Evolutionary conservation across 2,888 invertebrate genomes (phyloP).

Genomic region (Schrankia costaestrigalis): DNA sequence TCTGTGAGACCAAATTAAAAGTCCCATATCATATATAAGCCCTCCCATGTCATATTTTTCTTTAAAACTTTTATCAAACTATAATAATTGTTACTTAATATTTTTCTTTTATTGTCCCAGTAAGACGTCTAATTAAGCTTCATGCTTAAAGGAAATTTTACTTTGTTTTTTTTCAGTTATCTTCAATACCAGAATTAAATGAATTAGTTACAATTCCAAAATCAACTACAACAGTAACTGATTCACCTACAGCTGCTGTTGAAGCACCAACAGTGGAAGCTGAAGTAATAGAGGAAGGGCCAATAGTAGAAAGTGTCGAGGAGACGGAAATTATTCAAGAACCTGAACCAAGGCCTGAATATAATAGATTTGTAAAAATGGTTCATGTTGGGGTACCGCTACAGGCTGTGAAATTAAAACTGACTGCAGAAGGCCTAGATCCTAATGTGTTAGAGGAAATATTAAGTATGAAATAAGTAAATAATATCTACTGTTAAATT

Average conservation of each 20-base stretch:
- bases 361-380: slow-evolving; percentile 93
- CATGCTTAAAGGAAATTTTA: too few species aligned
- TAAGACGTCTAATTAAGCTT: too few species aligned
- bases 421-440: slow-evolving; percentile 90
- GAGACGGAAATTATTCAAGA: slow-evolving; percentile 10
- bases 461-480: slow-evolving; percentile 42
- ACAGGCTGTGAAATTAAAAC: slow-evolving; percentile 90
- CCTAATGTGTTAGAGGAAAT: slow-evolving; percentile 83
- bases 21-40: too few species aligned
- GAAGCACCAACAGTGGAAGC: slow-evolving; percentile 5
- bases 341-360: slow-evolving; percentile 79
- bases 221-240: background rate
- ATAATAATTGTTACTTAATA: too few species aligned
- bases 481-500: background rate
- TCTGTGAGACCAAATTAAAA: too few species aligned
- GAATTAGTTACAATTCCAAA: slow-evolving; percentile 18
- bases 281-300: too few species aligned
- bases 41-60: too few species aligned
- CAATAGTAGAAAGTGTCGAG: slow-evolving; percentile 9
- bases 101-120: too few species aligned
- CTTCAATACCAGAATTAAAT: slow-evolving; percentile 75
- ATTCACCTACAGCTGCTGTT: background rate
- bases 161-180: slow-evolving; percentile 58
- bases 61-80: too few species aligned
- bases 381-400: slow-evolving; percentile 92